These are phyloP conservation scores for Drosophila parthenogenetica DNA, from an alignment of 2,888 invertebrate genomes.

Conservation along the genomic window DNA sequence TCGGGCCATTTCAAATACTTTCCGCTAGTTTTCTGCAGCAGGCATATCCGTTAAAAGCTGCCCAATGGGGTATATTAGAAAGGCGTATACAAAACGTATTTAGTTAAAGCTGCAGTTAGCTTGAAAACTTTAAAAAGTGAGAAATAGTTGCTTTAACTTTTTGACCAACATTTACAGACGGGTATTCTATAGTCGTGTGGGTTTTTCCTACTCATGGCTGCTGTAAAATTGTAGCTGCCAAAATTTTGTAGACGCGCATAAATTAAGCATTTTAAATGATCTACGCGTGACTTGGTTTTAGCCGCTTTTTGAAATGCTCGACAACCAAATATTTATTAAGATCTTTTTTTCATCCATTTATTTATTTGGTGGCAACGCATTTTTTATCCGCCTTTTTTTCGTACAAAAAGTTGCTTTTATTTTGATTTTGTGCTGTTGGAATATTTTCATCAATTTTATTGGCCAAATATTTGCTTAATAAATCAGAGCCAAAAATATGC, in stretches of 20 bases:
- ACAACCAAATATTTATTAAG: slow-evolving; percentile 53
- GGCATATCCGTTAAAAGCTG: neutral
- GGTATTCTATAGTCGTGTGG: neutral
- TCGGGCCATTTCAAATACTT: slow-evolving; percentile 55
- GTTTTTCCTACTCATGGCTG: slow-evolving; percentile 15
- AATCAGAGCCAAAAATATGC: slow-evolving; percentile 50
- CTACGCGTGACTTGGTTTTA: slow-evolving; percentile 54
- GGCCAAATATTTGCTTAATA: slow-evolving; percentile 71
- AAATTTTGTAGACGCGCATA: slow-evolving; percentile 57
- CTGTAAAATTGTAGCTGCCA: slow-evolving; percentile 68
- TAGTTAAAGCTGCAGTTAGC: no score
- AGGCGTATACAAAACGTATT: no score
- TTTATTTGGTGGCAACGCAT: slow-evolving; percentile 13
- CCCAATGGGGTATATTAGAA: neutral
- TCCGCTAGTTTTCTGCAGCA: slow-evolving; percentile 37
- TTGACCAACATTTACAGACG: neutral
- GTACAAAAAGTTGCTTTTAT: slow-evolving; percentile 23
- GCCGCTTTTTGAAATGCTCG: slow-evolving; percentile 35
- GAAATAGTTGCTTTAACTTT: no score
- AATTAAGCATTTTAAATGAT: slow-evolving; percentile 67
- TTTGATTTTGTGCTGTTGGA: slow-evolving; percentile 15
- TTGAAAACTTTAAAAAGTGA: no score
- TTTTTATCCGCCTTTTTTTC: neutral
- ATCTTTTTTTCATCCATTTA: slow-evolving; percentile 15
- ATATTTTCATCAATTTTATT: slow-evolving; percentile 66